These are phyloP conservation scores for Aspidiotus rigidus DNA, from an alignment of 2,888 invertebrate species.

Conservation along the genomic window DNA sequence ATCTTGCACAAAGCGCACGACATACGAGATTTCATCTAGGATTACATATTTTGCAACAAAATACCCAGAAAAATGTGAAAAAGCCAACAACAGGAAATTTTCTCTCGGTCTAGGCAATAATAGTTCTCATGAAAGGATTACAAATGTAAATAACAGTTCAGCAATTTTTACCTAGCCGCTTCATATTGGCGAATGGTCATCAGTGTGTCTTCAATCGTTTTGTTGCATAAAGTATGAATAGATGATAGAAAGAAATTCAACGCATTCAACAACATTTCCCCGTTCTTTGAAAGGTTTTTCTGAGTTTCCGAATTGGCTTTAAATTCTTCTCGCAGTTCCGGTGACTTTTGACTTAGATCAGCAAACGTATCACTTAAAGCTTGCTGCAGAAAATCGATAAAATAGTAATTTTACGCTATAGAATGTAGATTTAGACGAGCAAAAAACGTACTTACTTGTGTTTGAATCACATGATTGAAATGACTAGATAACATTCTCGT, in stretches of 20 bases:
- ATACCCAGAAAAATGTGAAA: too few relatives aligned
- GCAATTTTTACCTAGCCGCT: slow-evolving; percentile 55
- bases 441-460: slow-evolving; percentile 48
- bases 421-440: neutral
- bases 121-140: too few relatives aligned
- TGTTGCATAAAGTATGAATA: slow-evolving; percentile 89
- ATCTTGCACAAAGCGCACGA: too few relatives aligned
- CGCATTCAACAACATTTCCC: slow-evolving; percentile 82
- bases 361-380: slow-evolving; percentile 87
- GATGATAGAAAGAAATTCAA: slow-evolving; percentile 94
- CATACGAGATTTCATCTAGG: too few relatives aligned
- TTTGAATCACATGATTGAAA: slow-evolving; percentile 76
- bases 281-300: slow-evolving; percentile 83
- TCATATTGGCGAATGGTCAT: slow-evolving; percentile 68
- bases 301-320: slow-evolving; percentile 93
- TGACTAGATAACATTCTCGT: slow-evolving; percentile 78
- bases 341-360: slow-evolving; percentile 90
- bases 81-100: too few relatives aligned
- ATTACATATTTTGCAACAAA: too few relatives aligned
- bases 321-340: slow-evolving; percentile 89
- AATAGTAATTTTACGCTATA: neutral
- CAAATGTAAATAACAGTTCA: neutral
- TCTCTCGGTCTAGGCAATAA: too few relatives aligned
- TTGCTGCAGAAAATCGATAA: slow-evolving; percentile 51
- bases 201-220: slow-evolving; percentile 93